Conservation (phyloP, 2,888 invertebrate genomes). For the Globia sparganii region DNA sequence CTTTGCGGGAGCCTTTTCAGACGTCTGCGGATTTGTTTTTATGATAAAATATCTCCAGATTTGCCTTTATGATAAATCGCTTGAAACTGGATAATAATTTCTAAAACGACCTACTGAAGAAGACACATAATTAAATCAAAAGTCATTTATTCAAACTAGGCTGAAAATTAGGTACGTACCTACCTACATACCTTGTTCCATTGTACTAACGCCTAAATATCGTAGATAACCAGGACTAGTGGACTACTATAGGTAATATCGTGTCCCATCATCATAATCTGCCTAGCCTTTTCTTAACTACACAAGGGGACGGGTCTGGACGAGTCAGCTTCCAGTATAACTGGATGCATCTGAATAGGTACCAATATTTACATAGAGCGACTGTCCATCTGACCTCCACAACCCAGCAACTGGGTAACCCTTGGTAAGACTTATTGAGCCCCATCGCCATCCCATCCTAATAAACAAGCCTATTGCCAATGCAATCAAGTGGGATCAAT, state of each 20-base stretch:
- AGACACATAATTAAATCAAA: not conserved
- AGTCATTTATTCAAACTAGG: no score
- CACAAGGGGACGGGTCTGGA: not conserved
- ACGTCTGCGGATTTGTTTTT: not conserved
- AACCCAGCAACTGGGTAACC: not conserved
- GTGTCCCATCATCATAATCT: not conserved
- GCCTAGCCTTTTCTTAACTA: not conserved
- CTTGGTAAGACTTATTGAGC: slow-evolving; percentile 4
- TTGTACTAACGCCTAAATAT: not conserved
- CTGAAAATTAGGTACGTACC: no score
- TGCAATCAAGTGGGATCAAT: slow-evolving; percentile 64
- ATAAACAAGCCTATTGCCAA: slow-evolving; percentile 38
- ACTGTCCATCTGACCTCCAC: not conserved
- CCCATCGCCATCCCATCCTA: slow-evolving; percentile 10
- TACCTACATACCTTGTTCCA: not conserved
- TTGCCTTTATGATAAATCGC: not conserved
- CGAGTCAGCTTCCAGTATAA: not conserved
- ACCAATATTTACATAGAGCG: not conserved
- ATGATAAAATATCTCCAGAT: no score
- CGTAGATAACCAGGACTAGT: not conserved
- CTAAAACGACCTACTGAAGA: not conserved
- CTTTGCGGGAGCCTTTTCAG: not conserved
- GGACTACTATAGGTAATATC: not conserved
- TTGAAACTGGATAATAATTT: slow-evolving; percentile 1
- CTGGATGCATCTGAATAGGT: not conserved